Conservation (phyloP, 2,888 invertebrate species). For the Drosophila anceps region DNA sequence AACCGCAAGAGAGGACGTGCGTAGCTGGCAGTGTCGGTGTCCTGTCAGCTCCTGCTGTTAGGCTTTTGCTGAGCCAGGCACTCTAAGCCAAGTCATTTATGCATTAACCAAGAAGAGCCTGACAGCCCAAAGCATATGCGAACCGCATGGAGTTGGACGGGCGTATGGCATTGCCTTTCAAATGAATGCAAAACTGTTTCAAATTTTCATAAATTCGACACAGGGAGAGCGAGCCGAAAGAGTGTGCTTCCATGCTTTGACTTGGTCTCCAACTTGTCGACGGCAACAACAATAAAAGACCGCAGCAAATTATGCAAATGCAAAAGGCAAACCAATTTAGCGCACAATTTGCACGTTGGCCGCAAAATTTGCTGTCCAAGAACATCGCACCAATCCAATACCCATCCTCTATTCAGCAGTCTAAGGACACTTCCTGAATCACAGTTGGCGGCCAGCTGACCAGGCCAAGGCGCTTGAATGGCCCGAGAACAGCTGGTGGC, state of each 20-base stretch:
- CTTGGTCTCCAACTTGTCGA: constrained; percentile 16
- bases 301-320: constrained; percentile 61
- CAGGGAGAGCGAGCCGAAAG: constrained; percentile 1
- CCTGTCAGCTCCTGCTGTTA: constrained; percentile 7
- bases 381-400: neutral
- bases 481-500: constrained; percentile 63
- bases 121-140: constrained; percentile 8
- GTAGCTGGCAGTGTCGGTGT: neutral
- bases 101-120: constrained; percentile 8
- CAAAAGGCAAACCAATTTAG: constrained; percentile 61
- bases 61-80: neutral
- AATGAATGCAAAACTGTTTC: constrained; percentile 32
- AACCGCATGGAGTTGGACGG: neutral
- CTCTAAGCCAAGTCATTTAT: constrained; percentile 22
- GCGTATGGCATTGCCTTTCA: neutral
- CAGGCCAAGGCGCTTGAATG: constrained; percentile 20
- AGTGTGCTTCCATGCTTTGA: constrained; percentile 6
- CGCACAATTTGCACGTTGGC: constrained; percentile 70
- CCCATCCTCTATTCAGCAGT: neutral
- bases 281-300: constrained; percentile 35
- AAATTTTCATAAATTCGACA: constrained; percentile 46
- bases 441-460: constrained; percentile 46
- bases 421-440: constrained; percentile 24
- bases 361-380: constrained; percentile 54
- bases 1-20: neutral